These are phyloP conservation scores for Protomyctophum bolini DNA, from an alignment of 2,113 vertebrate genomes.

Conservation along the genomic window DNA sequence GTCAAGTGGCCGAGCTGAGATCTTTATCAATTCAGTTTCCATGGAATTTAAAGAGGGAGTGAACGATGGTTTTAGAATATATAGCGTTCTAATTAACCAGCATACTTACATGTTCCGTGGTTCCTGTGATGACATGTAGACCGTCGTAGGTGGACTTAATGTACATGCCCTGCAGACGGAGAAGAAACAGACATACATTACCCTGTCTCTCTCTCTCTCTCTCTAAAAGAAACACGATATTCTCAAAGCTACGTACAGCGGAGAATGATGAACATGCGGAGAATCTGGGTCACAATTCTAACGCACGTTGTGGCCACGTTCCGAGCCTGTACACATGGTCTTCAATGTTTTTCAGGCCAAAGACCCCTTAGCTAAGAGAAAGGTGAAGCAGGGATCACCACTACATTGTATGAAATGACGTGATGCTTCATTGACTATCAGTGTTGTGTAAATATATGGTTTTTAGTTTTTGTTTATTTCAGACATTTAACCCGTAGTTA, in stretches of 20 bases:
- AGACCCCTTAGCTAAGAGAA: no score
- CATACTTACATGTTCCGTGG: slow-evolving; percentile 84
- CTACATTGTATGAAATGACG: neutral
- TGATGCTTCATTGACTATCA: neutral
- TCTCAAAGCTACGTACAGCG: slow-evolving; percentile 1
- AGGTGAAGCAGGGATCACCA: no score
- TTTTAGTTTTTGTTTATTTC: no score
- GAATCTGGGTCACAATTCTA: slow-evolving; percentile 12
- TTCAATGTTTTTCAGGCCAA: no score
- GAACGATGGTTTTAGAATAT: no score
- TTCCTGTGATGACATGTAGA: slow-evolving; percentile 96
- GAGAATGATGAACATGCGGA: slow-evolving; percentile 11
- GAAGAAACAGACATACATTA: neutral
- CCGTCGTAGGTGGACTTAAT: slow-evolving; percentile 99
- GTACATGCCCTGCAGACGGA: slow-evolving; percentile 90
- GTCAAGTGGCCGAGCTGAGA: no score
- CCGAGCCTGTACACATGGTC: neutral
- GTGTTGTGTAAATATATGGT: no score
- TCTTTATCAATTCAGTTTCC: no score
- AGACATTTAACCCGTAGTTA: no score
- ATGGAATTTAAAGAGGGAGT: no score
- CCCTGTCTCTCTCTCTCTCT: neutral
- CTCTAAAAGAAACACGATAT: slow-evolving; percentile 23
- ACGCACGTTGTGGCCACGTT: slow-evolving; percentile 28
- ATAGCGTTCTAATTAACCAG: no score